Evolutionary conservation across 2,113 vertebrate genomes (phyloP), one percentile per base, ranked within the genome.

Genomic region (Vanacampus margaritifer): DNA sequence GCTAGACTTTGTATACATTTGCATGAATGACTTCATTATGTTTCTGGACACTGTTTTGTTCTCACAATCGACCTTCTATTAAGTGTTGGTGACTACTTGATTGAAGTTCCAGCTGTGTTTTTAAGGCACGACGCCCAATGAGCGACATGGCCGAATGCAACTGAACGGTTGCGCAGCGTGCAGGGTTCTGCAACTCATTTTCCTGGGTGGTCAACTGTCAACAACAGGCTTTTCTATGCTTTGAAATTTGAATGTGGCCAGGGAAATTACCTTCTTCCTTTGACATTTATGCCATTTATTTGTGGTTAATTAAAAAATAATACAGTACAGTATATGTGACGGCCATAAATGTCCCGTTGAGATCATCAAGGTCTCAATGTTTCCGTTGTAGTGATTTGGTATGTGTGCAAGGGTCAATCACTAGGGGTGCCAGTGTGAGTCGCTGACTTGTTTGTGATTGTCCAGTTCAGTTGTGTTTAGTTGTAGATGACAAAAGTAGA

Each of bases 21-120:
- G 73, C 89, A 90, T 89, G 89, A 89, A 91, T 87, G 81, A 82
- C 72, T 87, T 89, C 78, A 88, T 91, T 88, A 87, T 83, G 72
- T 82, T 79, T 84, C 83, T 75, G 79, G 81, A 83, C 82, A 89
- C 77, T 80, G 78, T 57, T 86, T 63, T 76, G 72, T 77, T 85
- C 73, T 85, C 75, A 81, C 75, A 76, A 83, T 84, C 80, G 80
- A 78, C 77, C 80, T 74, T 82, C 87, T 84, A 90, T 89, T 89
- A 88, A 86, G 75, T 83, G 74, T 68, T 73, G 70, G 73, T 64
- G 79, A 75, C 75, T 68, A 64, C 76, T 87, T 88, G 87, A 91
- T 89, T 88, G 86, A 89, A 88, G 82, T 87, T 89, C 81, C 82
- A 80, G 80, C 86, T 87, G 69, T 78, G 69, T 87, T 79, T 76